Evolutionary conservation across 2,888 invertebrate species (phyloP).

Genomic region (Scotopteryx bipunctaria): DNA sequence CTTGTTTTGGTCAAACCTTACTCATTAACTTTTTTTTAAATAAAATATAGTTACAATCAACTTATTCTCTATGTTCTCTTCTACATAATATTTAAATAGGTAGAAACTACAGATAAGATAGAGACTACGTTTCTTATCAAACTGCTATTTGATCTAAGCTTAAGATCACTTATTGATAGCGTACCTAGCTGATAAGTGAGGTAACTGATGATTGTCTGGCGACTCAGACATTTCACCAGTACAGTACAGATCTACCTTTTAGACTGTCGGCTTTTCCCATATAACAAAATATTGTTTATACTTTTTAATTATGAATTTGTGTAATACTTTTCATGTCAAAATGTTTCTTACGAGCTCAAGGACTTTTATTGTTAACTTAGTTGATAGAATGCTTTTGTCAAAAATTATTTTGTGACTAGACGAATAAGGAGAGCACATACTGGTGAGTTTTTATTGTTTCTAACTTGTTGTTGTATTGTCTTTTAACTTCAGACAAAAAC

Average conservation of each 20-base stretch:
- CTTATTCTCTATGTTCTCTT: conserved; percentile 31
- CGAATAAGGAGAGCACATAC: conserved; percentile 44
- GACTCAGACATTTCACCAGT: conserved; percentile 54
- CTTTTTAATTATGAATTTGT: conserved; percentile 63
- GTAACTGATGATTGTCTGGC: conserved; percentile 59
- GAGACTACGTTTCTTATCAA: conserved; percentile 70
- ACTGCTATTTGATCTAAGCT: conserved; percentile 75
- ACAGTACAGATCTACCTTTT: conserved; percentile 58
- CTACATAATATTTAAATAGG: conserved; percentile 50
- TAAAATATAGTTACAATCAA: conserved; percentile 19
- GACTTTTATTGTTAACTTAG: conserved; percentile 64
- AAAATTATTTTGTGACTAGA: conserved; percentile 67
- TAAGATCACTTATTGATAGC: conserved; percentile 76
- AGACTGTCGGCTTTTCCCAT: conserved; percentile 54
- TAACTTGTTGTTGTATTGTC: conserved; percentile 39
- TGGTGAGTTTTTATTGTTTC: conserved; percentile 59
- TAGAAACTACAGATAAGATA: conserved; percentile 71
- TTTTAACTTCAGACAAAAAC: conserved; percentile 92
- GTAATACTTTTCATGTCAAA: conserved; percentile 61
- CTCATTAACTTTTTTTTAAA: too few relatives aligned
- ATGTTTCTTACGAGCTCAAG: conserved; percentile 64
- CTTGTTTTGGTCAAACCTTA: too few relatives aligned
- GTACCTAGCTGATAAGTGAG: conserved; percentile 62
- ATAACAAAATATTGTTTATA: conserved; percentile 42
- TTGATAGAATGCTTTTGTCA: conserved; percentile 53